Percentiles rank a stretch among this genome's conserved stretches.
Evolutionary conservation across 2,113 vertebrate genomes (phyloP).

Genomic region (Cynoglossus semilaevis): DNA sequence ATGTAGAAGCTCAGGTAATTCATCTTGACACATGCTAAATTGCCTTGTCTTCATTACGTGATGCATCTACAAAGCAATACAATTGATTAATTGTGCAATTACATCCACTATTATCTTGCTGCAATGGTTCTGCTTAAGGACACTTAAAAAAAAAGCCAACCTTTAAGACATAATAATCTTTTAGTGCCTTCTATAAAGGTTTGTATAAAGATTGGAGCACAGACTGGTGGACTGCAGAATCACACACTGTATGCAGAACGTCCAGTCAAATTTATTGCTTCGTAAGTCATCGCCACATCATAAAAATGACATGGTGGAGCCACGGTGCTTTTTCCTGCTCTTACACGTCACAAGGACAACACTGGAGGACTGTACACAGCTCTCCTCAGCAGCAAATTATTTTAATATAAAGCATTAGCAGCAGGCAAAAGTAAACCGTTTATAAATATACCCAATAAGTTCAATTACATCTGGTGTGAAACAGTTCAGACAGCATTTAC

Average conservation of each 20-base stretch:
- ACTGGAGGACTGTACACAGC: not conserved
- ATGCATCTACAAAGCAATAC: slow-evolving; percentile 53
- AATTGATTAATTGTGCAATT: slow-evolving; percentile 68
- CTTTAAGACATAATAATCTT: slow-evolving; percentile 28
- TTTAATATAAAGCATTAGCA: not conserved
- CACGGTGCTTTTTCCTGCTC: not conserved
- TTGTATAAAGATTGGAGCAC: slow-evolving; percentile 20
- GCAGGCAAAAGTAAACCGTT: not conserved
- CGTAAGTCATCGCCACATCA: slow-evolving; percentile 4
- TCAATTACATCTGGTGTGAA: no score
- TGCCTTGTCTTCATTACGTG: slow-evolving; percentile 46
- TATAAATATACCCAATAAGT: no score
- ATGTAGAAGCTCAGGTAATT: slow-evolving; percentile 47
- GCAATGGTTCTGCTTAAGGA: slow-evolving; percentile 33
- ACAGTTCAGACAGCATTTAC: no score
- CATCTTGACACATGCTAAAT: slow-evolving; percentile 60
- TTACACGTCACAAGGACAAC: not conserved
- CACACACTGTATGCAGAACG: not conserved
- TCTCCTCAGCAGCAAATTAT: not conserved
- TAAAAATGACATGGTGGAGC: slow-evolving; percentile 1
- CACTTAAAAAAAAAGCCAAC: slow-evolving; percentile 29
- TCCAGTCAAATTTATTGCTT: slow-evolving; percentile 3
- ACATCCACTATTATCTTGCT: slow-evolving; percentile 39
- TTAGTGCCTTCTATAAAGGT: slow-evolving; percentile 17
- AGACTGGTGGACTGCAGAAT: not conserved